Evolutionary conservation across 2,888 invertebrate species (phyloP).

Genomic region (Danaus chrysippus): DNA sequence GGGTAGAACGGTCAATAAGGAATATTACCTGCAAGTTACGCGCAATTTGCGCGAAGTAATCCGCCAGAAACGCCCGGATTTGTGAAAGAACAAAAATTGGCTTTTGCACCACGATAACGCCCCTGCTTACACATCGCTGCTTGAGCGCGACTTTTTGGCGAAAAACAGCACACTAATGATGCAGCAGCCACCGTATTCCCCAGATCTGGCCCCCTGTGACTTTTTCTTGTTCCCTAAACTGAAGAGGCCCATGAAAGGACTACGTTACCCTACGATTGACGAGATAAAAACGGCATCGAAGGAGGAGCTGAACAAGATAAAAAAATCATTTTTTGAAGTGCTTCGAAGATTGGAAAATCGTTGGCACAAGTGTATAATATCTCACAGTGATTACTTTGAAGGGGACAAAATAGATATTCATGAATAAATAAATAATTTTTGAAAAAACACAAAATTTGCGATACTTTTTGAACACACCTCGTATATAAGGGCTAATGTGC

Average conservation of each 20-base stretch:
- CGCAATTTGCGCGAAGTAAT: constrained; percentile 24
- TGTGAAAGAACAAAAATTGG: constrained; percentile 25
- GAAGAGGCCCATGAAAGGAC: constrained; percentile 30
- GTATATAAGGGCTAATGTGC: no score
- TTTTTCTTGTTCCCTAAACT: constrained; percentile 34
- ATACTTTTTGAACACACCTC: no score
- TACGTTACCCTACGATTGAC: constrained; percentile 28
- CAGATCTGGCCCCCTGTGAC: constrained; percentile 25
- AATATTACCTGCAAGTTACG: constrained; percentile 20
- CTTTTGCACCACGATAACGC: constrained; percentile 29
- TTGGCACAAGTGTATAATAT: no score
- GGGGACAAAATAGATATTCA: constrained; percentile 14
- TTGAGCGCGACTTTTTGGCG: constrained; percentile 27
- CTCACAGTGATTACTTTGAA: constrained; percentile 9
- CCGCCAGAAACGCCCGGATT: constrained; percentile 24
- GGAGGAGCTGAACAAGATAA: not conserved
- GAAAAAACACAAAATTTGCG: constrained; percentile 17
- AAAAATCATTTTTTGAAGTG: no score
- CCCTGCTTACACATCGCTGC: constrained; percentile 27
- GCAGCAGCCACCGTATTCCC: constrained; percentile 25
- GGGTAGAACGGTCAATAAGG: constrained; percentile 20
- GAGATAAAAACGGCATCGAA: constrained; percentile 11
- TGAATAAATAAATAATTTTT: constrained; percentile 17
- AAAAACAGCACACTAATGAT: constrained; percentile 26
- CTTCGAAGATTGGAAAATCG: no score